Evolutionary conservation across 2,888 invertebrate species (phyloP).

Genomic region (Amphiduros pacificus): DNA sequence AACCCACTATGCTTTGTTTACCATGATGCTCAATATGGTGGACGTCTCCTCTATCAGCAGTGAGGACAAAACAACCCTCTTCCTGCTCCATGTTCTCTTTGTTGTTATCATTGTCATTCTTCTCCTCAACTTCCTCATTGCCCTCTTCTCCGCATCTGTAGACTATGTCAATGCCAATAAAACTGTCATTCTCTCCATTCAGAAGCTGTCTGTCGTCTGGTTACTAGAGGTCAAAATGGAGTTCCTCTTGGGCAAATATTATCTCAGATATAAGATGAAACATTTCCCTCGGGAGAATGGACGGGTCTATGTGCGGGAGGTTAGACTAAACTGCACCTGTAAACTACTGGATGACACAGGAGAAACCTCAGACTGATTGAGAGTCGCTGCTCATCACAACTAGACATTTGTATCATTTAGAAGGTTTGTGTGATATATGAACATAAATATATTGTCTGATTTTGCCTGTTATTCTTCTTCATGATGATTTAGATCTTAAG

Average conservation of each 20-base stretch:
- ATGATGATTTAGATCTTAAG: no score
- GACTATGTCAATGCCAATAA: neutral
- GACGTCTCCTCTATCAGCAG: constrained; percentile 3
- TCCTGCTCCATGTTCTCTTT: constrained; percentile 10
- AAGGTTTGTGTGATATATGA: no score
- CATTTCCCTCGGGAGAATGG: no score
- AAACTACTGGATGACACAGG: no score
- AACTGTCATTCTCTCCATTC: neutral
- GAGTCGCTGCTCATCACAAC: no score
- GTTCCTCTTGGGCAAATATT: neutral
- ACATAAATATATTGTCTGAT: no score
- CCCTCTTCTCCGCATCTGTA: constrained; percentile 9
- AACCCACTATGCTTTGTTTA: constrained; percentile 7
- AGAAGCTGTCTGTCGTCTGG: neutral
- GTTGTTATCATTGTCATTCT: constrained; percentile 18
- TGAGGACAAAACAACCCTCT: neutral
- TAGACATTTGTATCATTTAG: no score
- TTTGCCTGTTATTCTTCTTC: no score
- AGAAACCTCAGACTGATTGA: no score
- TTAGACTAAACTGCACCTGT: no score
- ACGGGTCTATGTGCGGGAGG: no score
- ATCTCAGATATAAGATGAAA: neutral
- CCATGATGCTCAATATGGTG: constrained; percentile 23
- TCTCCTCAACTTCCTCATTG: constrained; percentile 22
- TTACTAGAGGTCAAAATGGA: neutral